Evolutionary conservation across 1,140 invertebrate genomes (phyloP).

Genomic region (Drosophila willistoni): DNA sequence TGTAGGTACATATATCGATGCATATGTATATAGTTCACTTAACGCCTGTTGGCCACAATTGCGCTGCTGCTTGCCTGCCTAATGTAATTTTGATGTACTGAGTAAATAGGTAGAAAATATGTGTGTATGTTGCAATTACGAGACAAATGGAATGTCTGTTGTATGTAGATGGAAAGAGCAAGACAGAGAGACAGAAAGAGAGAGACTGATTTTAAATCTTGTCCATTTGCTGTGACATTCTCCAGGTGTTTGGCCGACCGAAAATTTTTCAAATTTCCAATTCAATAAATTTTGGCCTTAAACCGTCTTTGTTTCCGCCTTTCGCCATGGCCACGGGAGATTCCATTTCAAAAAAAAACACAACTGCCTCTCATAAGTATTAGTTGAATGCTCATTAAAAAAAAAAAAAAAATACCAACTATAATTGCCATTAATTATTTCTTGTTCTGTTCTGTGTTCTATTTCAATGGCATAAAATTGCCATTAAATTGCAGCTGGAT

Average conservation of each 20-base stretch:
- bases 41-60: constrained; percentile 21
- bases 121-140: constrained; percentile 16
- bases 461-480: constrained; percentile 45
- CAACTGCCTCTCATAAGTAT: constrained; percentile 1
- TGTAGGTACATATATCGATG: neutral
- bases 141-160: neutral
- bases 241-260: neutral
- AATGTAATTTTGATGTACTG: constrained; percentile 73
- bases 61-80: constrained; percentile 31
- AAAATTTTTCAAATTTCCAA: neutral
- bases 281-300: neutral
- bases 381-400: constrained; percentile 57
- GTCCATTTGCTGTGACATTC: constrained; percentile 2
- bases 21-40: constrained; percentile 18
- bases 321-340: neutral
- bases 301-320: neutral
- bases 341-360: neutral
- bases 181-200: neutral
- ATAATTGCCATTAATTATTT: constrained; percentile 21
- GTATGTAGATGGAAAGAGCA: neutral
- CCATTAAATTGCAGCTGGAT: neutral
- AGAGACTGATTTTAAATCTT: neutral
- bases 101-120: constrained; percentile 25
- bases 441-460: constrained; percentile 30
- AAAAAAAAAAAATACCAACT: neutral